A percentile compares a stretch with the other conserved stretches of the same genome.
phyloP scores from a whole-genome alignment of 2,113 vertebrate genomes.

The Heloderma charlesbogerti region DNA sequence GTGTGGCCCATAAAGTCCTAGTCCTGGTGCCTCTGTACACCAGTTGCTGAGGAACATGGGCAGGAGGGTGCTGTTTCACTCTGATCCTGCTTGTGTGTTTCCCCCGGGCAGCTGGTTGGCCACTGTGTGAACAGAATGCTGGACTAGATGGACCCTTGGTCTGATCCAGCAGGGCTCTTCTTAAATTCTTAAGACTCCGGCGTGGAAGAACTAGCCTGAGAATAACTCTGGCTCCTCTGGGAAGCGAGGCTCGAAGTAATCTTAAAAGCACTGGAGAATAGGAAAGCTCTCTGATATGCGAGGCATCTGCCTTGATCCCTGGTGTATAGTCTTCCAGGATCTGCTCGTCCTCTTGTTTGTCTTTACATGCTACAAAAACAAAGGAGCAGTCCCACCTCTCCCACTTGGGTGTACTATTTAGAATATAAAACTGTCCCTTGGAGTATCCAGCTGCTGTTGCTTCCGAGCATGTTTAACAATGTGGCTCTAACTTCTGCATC shows the following conservation, averaged over 20 bases:
- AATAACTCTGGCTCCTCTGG: background rate
- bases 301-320: background rate
- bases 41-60: no score
- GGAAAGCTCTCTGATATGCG: background rate
- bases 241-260: background rate
- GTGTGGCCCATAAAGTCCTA: background rate
- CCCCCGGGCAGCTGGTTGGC: no score
- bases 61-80: no score
- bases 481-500: no score
- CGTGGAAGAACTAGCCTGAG: background rate
- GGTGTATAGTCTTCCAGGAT: background rate
- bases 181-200: background rate
- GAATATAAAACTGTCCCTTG: background rate
- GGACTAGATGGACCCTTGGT: no score
- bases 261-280: background rate
- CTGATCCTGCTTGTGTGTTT: no score
- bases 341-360: background rate
- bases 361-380: background rate
- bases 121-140: no score
- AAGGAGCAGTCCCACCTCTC: background rate
- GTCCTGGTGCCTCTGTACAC: no score
- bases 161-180: no score
- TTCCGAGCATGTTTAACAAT: background rate
- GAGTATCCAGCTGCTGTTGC: background rate
- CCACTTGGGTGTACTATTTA: background rate